Percentiles rank a stretch among this genome's conserved stretches.
Evolutionary conservation across 1,140 invertebrate species (phyloP).

Genomic region (Matsumurasca onukii): DNA sequence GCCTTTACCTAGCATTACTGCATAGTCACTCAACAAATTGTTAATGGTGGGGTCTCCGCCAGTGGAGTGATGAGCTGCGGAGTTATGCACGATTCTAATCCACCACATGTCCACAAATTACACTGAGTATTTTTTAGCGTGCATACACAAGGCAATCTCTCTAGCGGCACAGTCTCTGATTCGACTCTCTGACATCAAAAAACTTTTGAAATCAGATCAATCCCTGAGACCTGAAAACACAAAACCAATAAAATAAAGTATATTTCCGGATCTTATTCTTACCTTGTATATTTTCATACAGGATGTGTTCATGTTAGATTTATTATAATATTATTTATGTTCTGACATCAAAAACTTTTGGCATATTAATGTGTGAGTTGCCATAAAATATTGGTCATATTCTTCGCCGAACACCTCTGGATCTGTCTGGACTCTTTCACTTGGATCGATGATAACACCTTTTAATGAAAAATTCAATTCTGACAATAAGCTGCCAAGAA

Average conservation of each 20-base stretch:
- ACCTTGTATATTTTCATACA: background rate
- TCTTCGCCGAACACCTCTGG: constrained; percentile 54
- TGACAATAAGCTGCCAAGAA: constrained; percentile 63
- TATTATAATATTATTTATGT: constrained; percentile 72
- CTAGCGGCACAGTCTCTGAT: background rate
- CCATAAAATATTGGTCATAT: constrained; percentile 68
- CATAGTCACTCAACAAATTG: too few species aligned
- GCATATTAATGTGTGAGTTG: too few species aligned
- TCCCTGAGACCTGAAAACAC: background rate
- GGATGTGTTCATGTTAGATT: constrained; percentile 4
- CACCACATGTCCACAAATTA: too few species aligned
- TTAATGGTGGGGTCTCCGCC: too few species aligned
- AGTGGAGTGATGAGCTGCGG: too few species aligned
- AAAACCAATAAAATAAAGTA: background rate
- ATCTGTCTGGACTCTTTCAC: constrained; percentile 45
- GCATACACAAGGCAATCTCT: too few species aligned
- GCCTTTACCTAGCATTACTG: too few species aligned
- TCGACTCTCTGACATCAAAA: background rate
- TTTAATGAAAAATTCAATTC: constrained; percentile 78
- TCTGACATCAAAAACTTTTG: constrained; percentile 88
- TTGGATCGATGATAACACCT: constrained; percentile 59
- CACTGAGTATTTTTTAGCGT: too few species aligned
- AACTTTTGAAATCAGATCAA: background rate
- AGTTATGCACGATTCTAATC: too few species aligned
- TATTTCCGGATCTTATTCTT: background rate